These are phyloP conservation scores for Octodonta nipae DNA, from an alignment of 2,888 invertebrate species.

Conservation along the genomic window DNA sequence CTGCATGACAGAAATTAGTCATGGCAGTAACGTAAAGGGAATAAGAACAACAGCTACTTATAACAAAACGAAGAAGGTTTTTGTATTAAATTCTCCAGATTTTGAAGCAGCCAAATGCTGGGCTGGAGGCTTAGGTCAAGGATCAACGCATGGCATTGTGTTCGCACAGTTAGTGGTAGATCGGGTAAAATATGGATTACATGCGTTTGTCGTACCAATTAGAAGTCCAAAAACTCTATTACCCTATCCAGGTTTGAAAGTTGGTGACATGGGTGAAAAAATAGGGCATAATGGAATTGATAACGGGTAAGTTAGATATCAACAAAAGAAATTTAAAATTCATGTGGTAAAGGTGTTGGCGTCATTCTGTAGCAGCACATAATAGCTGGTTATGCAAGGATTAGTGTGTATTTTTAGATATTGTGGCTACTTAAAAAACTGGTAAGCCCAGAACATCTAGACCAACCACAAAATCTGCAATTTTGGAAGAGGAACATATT, in stretches of 20 bases:
- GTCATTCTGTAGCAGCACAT: no score
- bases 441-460: no score
- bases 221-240: slow-evolving; percentile 58
- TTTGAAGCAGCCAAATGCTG: slow-evolving; percentile 74
- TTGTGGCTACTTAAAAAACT: no score
- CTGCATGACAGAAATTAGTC: slow-evolving; percentile 77
- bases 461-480: no score
- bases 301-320: slow-evolving; percentile 67
- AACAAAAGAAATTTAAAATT: no score
- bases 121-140: slow-evolving; percentile 67
- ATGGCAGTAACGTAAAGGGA: slow-evolving; percentile 80
- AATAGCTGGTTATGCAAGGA: no score
- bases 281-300: slow-evolving; percentile 83
- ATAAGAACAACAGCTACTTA: slow-evolving; percentile 79
- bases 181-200: slow-evolving; percentile 67
- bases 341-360: no score
- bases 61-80: slow-evolving; percentile 53
- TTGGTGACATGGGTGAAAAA: slow-evolving; percentile 90
- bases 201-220: slow-evolving; percentile 78
- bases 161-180: slow-evolving; percentile 79
- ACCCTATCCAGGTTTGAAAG: slow-evolving; percentile 63
- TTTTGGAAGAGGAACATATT: no score
- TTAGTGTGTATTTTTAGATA: no score
- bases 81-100: slow-evolving; percentile 61
- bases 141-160: slow-evolving; percentile 75